Conservation (phyloP, 2,113 vertebrate genomes). For the Beaufortia kweichowensis region DNA sequence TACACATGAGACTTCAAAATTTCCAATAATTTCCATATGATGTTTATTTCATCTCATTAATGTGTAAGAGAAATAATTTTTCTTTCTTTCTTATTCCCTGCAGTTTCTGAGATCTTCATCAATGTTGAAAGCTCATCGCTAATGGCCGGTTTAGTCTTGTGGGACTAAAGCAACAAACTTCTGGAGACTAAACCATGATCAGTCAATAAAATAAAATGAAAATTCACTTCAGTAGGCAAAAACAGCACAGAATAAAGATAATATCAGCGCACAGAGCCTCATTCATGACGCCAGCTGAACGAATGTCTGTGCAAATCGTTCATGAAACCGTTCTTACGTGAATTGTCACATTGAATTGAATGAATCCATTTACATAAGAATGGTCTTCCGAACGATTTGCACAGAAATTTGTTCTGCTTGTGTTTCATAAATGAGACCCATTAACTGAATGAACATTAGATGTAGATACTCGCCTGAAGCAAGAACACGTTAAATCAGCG, state of each 20-base stretch:
- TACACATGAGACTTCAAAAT: no score
- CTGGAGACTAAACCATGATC: no score
- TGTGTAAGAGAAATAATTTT: no score
- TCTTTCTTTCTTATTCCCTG: no score
- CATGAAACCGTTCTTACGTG: neutral
- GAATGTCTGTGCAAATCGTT: conserved; percentile 9
- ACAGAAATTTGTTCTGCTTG: neutral
- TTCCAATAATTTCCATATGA: no score
- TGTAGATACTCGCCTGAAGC: neutral
- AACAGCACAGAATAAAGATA: neutral
- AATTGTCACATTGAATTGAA: neutral
- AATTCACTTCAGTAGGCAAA: neutral
- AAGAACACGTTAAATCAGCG: neutral
- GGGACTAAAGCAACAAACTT: no score
- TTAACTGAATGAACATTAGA: neutral
- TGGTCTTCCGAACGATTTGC: neutral
- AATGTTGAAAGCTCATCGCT: no score
- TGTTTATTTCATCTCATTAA: no score
- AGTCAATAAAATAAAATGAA: neutral
- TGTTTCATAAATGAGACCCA: neutral
- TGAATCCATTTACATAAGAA: neutral
- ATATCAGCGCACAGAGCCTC: neutral
- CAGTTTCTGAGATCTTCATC: no score
- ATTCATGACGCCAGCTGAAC: neutral
- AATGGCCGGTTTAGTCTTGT: no score